Evolutionary conservation across 2,113 vertebrate species (phyloP), one percentile per base, ranked within the genome.

Genomic region (Leptocoma aspasia): DNA sequence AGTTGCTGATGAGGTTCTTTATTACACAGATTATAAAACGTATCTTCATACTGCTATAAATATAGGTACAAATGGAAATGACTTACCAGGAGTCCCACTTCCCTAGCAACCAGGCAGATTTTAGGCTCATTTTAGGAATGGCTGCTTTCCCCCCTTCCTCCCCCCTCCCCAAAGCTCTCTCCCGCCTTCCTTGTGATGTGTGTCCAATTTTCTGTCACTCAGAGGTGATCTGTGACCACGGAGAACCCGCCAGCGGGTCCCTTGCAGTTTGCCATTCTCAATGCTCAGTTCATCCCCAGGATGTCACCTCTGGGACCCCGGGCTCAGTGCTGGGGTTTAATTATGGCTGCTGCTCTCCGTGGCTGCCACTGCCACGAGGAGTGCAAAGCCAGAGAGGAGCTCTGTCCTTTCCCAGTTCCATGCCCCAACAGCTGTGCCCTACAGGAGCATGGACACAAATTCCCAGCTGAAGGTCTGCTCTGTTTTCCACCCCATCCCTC

Each of bases 1-100:
- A 97, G 96, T 97, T 97, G 91, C 96, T 97, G 97, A 97, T 97
- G 97, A 97, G 97, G 92, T 95, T 91, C 95, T 97, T 96, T 97
- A 96, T 97, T 97, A 97, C 93, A 84, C 82, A 96, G 96, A 96
- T 97, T 97, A 97, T 92, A 97, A 96, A 97, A 76, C 4, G 78
- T 91, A 96, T 96, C 92, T 97, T 89, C 79, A 78, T 71, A 95
- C 91, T 92, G 83, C 90, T 96, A 96, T 88, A 95, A 96, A 96
- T 91, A 94, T 93, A 97, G 95, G 93, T 91, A 97, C 87, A 86
- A 96, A 96, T 92, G 88, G 93, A 96, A 97, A 95, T 92, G 54
- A 91, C 87, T 96, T 95, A 83, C 95, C 85, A 83, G 95, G 97
- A 96, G 72, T 73, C 85, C 86, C 76, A 87, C 89, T 92, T 93